phyloP scores from a whole-genome alignment of 2,113 vertebrate genomes.

The Rhinogobius similis region DNA sequence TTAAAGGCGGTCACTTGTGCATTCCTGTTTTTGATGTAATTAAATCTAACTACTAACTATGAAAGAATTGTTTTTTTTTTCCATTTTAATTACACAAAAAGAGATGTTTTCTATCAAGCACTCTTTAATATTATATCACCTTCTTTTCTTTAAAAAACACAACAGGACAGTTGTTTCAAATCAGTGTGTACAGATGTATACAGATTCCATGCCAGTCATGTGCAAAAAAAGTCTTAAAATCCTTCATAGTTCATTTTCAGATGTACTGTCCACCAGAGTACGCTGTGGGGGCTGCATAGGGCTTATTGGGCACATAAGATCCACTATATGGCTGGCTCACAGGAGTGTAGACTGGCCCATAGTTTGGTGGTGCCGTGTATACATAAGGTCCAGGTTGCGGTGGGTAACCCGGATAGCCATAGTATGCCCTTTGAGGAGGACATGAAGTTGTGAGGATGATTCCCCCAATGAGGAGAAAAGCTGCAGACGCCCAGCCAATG shows the following conservation, averaged over 20 bases:
- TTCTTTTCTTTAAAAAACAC: background rate
- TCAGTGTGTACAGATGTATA: background rate
- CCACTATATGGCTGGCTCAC: constrained; percentile 55
- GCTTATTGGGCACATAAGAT: constrained; percentile 61
- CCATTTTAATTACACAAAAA: background rate
- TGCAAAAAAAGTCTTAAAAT: background rate
- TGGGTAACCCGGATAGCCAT: constrained; percentile 54
- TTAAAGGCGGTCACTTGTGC: background rate
- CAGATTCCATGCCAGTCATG: background rate
- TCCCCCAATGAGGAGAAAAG: constrained; percentile 72
- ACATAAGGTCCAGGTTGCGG: constrained; percentile 42
- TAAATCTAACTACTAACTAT: background rate
- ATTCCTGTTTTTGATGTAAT: background rate
- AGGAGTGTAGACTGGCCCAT: constrained; percentile 60
- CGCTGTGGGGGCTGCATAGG: constrained; percentile 43
- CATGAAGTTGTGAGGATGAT: constrained; percentile 76
- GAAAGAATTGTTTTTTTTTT: background rate
- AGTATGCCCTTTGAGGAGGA: constrained; percentile 56
- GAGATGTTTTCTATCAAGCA: background rate
- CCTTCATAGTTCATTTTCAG: constrained; percentile 27
- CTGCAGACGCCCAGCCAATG: constrained; percentile 73
- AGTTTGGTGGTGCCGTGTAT: constrained; percentile 50
- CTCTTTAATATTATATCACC: background rate
- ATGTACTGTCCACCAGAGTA: constrained; percentile 58
- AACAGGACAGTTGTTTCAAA: background rate